A percentile compares a stretch with the other conserved stretches of the same genome.
These are phyloP conservation scores for Acipenser oxyrinchus DNA, from an alignment of 2,797 vertebrate genomes.

Conservation along the genomic window DNA sequence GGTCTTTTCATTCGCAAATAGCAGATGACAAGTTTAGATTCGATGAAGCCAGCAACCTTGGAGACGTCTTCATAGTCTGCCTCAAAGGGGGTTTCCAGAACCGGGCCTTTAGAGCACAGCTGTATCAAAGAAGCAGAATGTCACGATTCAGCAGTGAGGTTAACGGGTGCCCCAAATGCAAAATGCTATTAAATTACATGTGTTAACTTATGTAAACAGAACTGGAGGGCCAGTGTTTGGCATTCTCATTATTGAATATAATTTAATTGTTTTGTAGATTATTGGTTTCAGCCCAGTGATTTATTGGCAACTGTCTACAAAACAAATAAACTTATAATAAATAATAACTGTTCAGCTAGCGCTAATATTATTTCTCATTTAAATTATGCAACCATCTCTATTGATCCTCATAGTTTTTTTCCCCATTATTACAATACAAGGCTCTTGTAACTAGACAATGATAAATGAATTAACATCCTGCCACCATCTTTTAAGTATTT, in stretches of 20 bases:
- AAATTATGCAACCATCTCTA: constrained; percentile 8
- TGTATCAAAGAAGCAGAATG: constrained; percentile 25
- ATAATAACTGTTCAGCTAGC: constrained; percentile 1
- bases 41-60: constrained; percentile 50
- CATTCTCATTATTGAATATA: neutral
- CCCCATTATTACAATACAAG: neutral
- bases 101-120: constrained; percentile 53
- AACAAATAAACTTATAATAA: neutral
- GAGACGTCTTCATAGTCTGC: constrained; percentile 47
- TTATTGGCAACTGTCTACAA: constrained; percentile 2
- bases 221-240: neutral
- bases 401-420: constrained; percentile 8
- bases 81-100: constrained; percentile 39
- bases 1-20: constrained; percentile 52
- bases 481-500: neutral
- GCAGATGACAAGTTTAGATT: constrained; percentile 56
- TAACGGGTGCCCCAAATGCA: too few species aligned
- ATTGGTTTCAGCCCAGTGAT: neutral
- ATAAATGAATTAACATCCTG: constrained; percentile 5
- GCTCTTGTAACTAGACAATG: constrained; percentile 2
- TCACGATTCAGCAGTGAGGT: constrained; percentile 11
- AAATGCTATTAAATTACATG: too few species aligned
- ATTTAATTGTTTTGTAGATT: constrained; percentile 1
- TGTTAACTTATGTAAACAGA: too few species aligned
- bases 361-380: constrained; percentile 9